phyloP scores from a whole-genome alignment of 2,113 vertebrate species.

The Myrmecobius fasciatus region DNA sequence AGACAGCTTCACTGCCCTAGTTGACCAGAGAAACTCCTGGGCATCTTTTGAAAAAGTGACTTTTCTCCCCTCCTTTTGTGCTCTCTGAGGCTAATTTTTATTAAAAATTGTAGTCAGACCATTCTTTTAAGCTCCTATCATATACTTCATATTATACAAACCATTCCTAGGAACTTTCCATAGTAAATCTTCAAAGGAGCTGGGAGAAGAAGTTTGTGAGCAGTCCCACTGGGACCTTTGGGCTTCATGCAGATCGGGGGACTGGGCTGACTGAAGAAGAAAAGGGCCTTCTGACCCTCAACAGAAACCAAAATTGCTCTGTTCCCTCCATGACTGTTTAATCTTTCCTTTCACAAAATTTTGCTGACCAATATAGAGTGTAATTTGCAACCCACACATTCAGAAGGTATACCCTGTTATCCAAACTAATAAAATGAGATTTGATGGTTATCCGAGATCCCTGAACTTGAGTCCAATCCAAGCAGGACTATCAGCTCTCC shows the following conservation, averaged over 20 bases:
- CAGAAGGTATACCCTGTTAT: background rate
- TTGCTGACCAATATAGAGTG: background rate
- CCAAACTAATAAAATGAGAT: slow-evolving; percentile 16
- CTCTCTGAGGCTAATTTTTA: background rate
- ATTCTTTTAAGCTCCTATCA: background rate
- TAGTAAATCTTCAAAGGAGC: background rate
- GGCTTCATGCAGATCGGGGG: background rate
- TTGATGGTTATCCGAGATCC: background rate
- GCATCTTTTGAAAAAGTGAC: background rate
- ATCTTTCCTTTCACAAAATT: slow-evolving; percentile 14
- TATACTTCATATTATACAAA: background rate
- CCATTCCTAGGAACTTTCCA: background rate
- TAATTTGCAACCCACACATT: slow-evolving; percentile 41
- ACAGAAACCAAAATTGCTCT: background rate
- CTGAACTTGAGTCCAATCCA: background rate
- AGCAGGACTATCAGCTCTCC: background rate
- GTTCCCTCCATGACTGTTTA: slow-evolving; percentile 32
- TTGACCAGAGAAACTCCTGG: background rate
- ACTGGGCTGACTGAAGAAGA: background rate
- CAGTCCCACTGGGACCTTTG: background rate
- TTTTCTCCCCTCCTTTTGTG: background rate
- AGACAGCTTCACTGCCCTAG: background rate
- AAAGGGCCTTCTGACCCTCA: background rate
- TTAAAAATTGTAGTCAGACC: background rate
- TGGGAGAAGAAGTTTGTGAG: background rate